phyloP scores from a whole-genome alignment of 2,797 vertebrate species.

The Alectoris magna region DNA sequence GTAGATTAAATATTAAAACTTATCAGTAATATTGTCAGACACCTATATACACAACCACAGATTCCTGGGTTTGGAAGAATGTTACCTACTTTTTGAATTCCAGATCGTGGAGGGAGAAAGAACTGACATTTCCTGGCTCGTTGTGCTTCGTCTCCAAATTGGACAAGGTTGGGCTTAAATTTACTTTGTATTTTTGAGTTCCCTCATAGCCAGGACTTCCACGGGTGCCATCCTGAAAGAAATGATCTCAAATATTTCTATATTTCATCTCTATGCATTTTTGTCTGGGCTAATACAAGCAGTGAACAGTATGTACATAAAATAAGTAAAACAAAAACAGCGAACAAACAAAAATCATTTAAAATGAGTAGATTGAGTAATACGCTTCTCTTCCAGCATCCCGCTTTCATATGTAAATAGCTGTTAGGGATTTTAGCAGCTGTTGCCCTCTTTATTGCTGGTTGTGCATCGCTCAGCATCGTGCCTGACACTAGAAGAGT shows the following conservation, averaged over 20 bases:
- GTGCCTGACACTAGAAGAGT: neutral
- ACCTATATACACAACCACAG: too few relatives aligned
- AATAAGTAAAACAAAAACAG: neutral
- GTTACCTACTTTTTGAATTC: neutral
- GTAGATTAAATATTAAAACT: too few relatives aligned
- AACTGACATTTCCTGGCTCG: neutral
- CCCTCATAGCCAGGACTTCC: neutral
- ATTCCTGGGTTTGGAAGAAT: neutral
- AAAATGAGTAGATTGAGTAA: neutral
- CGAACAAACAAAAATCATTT: neutral
- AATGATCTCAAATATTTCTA: rapidly evolving
- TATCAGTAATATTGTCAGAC: too few relatives aligned
- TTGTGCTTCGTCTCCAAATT: neutral
- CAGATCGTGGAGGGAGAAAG: neutral
- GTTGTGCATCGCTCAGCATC: neutral
- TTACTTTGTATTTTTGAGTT: neutral
- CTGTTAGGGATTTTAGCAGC: neutral
- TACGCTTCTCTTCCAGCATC: neutral
- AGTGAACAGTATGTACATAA: neutral
- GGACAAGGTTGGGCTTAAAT: neutral
- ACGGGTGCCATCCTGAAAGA: neutral
- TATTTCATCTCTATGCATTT: rapidly evolving
- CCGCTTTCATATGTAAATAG: neutral
- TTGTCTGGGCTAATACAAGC: neutral
- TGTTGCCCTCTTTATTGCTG: neutral